A percentile compares a stretch with the other conserved stretches of the same genome.
These are phyloP conservation scores for Heloderma charlesbogerti DNA, from an alignment of 2,113 vertebrate species.

Conservation along the genomic window DNA sequence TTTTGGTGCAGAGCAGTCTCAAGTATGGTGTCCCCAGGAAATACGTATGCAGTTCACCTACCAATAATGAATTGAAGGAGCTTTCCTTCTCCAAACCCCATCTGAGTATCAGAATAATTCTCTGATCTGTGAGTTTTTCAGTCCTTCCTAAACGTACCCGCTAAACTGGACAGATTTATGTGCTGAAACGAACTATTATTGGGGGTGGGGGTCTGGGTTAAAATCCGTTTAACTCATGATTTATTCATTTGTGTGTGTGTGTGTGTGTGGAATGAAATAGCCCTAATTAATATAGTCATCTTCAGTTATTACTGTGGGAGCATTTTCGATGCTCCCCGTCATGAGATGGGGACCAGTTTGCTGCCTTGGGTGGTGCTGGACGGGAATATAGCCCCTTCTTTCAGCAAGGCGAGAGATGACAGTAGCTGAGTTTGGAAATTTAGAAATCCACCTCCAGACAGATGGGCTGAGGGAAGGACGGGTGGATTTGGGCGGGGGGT, in stretches of 20 bases:
- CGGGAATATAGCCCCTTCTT: no score
- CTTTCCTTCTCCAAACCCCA: not conserved
- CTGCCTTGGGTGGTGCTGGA: no score
- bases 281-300: not conserved
- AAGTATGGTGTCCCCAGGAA: not conserved
- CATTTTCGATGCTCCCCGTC: no score
- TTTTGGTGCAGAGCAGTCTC: not conserved
- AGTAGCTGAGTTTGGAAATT: not conserved
- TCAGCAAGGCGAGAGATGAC: not conserved
- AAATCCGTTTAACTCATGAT: not conserved
- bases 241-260: not conserved
- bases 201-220: not conserved
- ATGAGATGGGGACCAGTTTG: not conserved
- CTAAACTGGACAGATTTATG: not conserved
- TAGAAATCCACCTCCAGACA: not conserved
- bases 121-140: not conserved
- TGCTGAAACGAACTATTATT: not conserved
- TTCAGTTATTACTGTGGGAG: not conserved
- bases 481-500: conserved; percentile 17
- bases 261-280: not conserved
- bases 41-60: not conserved
- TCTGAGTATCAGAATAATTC: not conserved
- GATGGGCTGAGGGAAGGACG: not conserved
- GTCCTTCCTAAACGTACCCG: not conserved
- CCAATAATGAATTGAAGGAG: not conserved